Conservation (phyloP, 2,888 invertebrate genomes). For the Gryllus longicercus region DNA sequence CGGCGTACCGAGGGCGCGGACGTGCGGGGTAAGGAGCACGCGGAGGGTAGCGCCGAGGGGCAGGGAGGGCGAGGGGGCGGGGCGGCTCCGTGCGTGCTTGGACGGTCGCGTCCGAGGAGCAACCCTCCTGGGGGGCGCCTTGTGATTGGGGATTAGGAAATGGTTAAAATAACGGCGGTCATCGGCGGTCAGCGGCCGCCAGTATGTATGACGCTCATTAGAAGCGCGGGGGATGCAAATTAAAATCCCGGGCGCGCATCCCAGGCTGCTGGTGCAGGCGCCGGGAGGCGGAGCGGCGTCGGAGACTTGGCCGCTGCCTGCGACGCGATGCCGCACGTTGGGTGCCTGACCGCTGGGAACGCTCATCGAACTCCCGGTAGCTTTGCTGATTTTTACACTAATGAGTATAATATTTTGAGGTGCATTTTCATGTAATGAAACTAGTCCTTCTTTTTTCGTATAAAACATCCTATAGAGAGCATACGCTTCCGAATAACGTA, state of each 20-base stretch:
- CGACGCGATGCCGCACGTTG: no score
- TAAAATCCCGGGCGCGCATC: neutral
- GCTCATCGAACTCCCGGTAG: no score
- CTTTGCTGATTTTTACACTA: no score
- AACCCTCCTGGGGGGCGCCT: neutral
- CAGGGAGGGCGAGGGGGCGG: neutral
- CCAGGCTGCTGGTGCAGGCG: no score
- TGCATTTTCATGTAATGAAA: no score
- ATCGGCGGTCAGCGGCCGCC: neutral
- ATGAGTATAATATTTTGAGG: no score
- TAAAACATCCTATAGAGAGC: no score
- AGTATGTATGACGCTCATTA: neutral
- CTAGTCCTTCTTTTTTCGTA: no score
- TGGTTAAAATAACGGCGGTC: conserved; percentile 8
- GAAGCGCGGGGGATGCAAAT: neutral
- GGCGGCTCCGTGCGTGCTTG: neutral
- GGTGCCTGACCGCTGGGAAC: no score
- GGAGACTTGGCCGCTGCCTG: no score
- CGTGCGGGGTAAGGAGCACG: neutral
- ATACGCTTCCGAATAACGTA: no score
- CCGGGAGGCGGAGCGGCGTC: no score
- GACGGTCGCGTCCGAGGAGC: neutral
- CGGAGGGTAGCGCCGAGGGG: neutral
- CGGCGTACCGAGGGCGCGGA: neutral
- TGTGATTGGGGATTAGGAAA: conserved; percentile 17